Conservation (phyloP, 37 sponge, comb jelly and placozoan genomes). For the Diacarnus erythraeanus region DNA sequence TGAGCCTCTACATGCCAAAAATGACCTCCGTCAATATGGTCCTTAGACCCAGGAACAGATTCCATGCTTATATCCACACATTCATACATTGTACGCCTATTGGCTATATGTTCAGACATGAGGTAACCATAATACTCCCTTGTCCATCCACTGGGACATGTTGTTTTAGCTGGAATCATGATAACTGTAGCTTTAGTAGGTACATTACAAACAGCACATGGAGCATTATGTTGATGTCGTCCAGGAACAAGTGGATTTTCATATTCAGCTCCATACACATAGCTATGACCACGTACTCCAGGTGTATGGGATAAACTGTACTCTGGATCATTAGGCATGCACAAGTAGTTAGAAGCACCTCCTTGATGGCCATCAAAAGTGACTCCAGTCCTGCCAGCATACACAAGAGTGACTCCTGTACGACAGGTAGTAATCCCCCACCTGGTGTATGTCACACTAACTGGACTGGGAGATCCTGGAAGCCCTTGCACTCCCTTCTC, state of each 20-base stretch:
- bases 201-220: conserved; percentile 49
- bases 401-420: conserved; percentile 41
- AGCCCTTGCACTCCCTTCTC: no score
- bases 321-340: conserved; percentile 43
- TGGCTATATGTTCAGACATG: conserved; percentile 14
- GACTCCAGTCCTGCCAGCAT: conserved; percentile 20
- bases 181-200: not conserved
- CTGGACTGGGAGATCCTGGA: not conserved
- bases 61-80: conserved; percentile 51
- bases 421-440: conserved; percentile 61
- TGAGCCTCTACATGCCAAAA: conserved; percentile 49
- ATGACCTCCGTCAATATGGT: conserved; percentile 33
- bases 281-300: conserved; percentile 11
- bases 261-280: conserved; percentile 53
- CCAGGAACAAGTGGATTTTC: not conserved
- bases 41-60: conserved; percentile 22
- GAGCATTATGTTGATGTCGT: conserved; percentile 20
- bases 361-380: conserved; percentile 20
- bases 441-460: conserved; percentile 42
- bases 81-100: conserved; percentile 21
- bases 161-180: conserved; percentile 52
- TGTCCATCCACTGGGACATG: conserved; percentile 38
- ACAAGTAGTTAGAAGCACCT: conserved; percentile 52
- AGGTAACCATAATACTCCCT: conserved; percentile 47
- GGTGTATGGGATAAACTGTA: not conserved